phyloP scores from a whole-genome alignment of 2,113 vertebrate species.

The Sinocyclocheilus rhinocerous region DNA sequence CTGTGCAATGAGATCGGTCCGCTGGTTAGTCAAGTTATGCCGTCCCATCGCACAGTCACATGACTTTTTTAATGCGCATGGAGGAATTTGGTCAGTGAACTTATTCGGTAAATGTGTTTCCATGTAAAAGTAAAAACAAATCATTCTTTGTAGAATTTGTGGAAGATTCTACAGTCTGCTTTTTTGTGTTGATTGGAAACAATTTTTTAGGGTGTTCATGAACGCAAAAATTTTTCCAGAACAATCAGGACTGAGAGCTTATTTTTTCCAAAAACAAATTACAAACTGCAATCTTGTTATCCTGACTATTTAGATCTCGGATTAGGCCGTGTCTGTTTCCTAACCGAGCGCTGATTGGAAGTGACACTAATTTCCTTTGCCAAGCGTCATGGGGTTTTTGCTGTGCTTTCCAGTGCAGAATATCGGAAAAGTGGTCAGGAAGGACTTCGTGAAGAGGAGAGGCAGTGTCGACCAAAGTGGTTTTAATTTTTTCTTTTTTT shows the following conservation, averaged over 20 bases:
- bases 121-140: neutral
- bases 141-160: neutral
- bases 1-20: too few relatives aligned
- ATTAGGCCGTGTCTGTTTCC: slow-evolving; percentile 36
- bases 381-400: slow-evolving; percentile 1
- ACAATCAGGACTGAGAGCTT: neutral
- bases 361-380: slow-evolving; percentile 15
- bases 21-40: too few relatives aligned
- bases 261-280: slow-evolving; percentile 5
- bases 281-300: slow-evolving; percentile 23
- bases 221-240: neutral
- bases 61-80: too few relatives aligned
- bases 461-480: neutral
- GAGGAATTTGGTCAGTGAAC: too few relatives aligned
- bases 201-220: neutral
- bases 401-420: neutral
- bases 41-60: too few relatives aligned
- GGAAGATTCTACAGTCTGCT: neutral
- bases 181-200: neutral
- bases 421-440: neutral
- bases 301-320: slow-evolving; percentile 13
- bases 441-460: neutral
- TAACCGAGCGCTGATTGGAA: slow-evolving; percentile 7
- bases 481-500: neutral
- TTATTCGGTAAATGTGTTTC: too few relatives aligned